Evolutionary conservation across 1,140 invertebrate species (phyloP), one percentile per base, ranked within the genome.

Genomic region (Drosophila nikananu): DNA sequence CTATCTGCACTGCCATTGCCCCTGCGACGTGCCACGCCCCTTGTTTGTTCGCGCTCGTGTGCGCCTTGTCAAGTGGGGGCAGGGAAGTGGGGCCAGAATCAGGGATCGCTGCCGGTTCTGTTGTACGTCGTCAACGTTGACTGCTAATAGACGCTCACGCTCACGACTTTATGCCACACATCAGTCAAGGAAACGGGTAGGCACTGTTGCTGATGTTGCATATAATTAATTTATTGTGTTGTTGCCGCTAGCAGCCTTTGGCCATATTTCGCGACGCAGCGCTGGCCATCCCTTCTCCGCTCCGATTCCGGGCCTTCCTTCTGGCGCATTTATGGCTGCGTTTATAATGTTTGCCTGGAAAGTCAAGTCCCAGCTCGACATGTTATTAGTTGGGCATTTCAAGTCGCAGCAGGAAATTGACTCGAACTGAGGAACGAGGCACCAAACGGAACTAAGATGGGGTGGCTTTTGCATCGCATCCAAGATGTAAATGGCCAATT

Each of bases 171-270:
- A 83, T 89, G 84, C 84, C 84, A 89, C 84, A 87, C 83, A 86
- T 81, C 79, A 72, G 52, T 76, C 72, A 59, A 42, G 55, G 35
- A 30, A 48, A 39, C 39, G 54, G 39, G 35, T 7, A 30, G 25
- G 23, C 41, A 57, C 46, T 59, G 84, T 66, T 82, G 79, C 77
- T 86, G 86, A 90, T 90, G 86, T 90, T 90, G 86, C 86, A 90
- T 91, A 91, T 90, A 90, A 90, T 90, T 90, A 90, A 90, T 91
- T 90, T 90, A 90, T 90, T 90, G 86, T 91, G 86, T 91, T 86
- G 82, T 90, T 90, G 86, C 80, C 77, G 77, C 83, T 51, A 46
- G 74, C 80, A 87, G 83, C 74, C 78, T 81, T 75, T 65, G 78
- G 74, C 79, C 73, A 84, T 84, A 81, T 77, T 80, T 80, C 80